phyloP scores from a whole-genome alignment of 2,113 vertebrate genomes.

The Trachemys scripta region DNA sequence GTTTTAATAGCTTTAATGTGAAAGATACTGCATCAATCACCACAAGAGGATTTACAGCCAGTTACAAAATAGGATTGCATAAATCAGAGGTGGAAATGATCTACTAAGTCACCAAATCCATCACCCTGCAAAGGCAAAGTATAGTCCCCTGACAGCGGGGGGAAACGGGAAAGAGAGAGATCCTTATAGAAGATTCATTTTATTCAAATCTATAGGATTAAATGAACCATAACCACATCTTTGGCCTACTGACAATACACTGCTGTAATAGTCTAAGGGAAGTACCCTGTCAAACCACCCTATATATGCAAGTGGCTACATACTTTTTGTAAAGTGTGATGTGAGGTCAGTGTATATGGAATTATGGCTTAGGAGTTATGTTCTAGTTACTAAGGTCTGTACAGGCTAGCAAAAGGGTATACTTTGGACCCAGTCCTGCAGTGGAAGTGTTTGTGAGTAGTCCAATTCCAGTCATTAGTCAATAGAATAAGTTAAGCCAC shows the following conservation, averaged over 20 bases:
- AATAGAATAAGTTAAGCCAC: background rate
- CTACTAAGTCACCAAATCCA: background rate
- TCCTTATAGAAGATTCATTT: background rate
- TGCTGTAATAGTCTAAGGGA: background rate
- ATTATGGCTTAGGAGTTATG: background rate
- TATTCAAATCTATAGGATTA: background rate
- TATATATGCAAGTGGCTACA: background rate
- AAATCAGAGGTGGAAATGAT: background rate
- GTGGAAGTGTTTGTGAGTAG: background rate
- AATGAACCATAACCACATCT: background rate
- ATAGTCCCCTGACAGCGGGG: background rate
- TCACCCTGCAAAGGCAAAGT: background rate
- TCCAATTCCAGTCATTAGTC: fast-evolving
- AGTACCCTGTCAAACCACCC: background rate
- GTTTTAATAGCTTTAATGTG: background rate
- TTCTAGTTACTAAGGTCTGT: background rate
- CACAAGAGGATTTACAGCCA: background rate
- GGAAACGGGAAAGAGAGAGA: background rate
- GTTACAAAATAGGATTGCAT: background rate
- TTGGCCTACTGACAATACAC: background rate
- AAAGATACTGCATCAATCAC: background rate
- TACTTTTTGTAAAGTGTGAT: background rate
- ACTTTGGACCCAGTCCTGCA: background rate
- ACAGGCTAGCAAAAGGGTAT: background rate
- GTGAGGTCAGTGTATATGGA: background rate